phyloP scores from a whole-genome alignment of 2,113 vertebrate genomes.

The Aptenodytes patagonicus region DNA sequence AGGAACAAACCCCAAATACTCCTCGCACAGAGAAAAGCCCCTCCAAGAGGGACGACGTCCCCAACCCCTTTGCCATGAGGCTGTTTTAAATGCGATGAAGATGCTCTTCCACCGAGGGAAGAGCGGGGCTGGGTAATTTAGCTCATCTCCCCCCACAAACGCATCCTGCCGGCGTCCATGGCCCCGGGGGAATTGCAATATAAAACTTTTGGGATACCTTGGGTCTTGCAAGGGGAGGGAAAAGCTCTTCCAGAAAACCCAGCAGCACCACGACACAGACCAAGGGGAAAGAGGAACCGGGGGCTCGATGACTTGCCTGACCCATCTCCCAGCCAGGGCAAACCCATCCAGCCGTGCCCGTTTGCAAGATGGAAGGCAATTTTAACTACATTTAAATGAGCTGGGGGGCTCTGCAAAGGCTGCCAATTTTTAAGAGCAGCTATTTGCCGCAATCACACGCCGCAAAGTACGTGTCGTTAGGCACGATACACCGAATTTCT shows the following conservation, averaged over 20 bases:
- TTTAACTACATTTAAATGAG: neutral
- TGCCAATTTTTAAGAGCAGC: neutral
- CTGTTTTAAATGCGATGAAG: rapidly evolving
- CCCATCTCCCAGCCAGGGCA: neutral
- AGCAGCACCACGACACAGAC: neutral
- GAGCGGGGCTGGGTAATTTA: neutral
- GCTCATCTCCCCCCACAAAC: neutral
- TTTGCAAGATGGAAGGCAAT: neutral
- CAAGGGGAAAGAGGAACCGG: neutral
- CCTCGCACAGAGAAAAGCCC: neutral
- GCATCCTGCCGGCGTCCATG: too few species aligned
- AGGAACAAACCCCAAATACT: neutral
- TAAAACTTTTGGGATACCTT: neutral
- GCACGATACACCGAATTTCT: neutral
- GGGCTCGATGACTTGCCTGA: neutral
- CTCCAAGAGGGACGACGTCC: neutral
- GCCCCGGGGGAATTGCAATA: rapidly evolving
- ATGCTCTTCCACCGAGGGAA: neutral
- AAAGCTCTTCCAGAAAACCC: neutral
- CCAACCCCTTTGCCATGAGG: neutral
- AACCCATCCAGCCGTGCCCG: neutral
- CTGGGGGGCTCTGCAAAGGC: neutral
- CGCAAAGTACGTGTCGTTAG: neutral
- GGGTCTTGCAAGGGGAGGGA: neutral
- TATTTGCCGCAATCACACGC: neutral